Evolutionary conservation across 37 sponge, comb jelly and placozoan species (phyloP).

Genomic region (Axinella damicornis): DNA sequence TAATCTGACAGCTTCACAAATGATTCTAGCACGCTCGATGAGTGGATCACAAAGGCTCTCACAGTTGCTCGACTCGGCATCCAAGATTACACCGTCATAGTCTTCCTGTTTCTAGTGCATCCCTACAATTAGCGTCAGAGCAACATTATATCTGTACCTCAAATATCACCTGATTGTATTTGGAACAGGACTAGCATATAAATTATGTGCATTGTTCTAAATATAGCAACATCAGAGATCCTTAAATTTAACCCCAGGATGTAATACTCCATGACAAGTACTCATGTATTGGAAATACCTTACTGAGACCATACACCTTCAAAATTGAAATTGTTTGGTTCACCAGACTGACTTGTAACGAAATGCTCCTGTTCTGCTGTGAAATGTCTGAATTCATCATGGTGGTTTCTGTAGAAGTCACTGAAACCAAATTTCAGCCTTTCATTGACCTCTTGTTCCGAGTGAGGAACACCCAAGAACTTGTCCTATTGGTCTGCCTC

Average conservation of each 20-base stretch:
- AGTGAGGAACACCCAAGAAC: slow-evolving; percentile 1
- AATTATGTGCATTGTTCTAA: too few species aligned
- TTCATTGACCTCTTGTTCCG: not conserved
- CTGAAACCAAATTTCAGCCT: slow-evolving; percentile 6
- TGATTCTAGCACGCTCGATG: slow-evolving; percentile 3
- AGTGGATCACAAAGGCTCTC: slow-evolving; percentile 9
- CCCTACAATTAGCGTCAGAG: too few species aligned
- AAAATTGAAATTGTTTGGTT: not conserved
- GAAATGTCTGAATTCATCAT: slow-evolving; percentile 4
- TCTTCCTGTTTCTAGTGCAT: too few species aligned
- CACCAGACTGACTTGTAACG: not conserved
- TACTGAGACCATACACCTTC: not conserved
- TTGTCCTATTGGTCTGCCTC: too few species aligned
- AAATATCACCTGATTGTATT: too few species aligned
- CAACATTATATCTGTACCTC: too few species aligned
- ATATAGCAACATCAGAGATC: too few species aligned
- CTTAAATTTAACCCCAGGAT: too few species aligned
- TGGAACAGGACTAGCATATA: too few species aligned
- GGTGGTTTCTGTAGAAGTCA: slow-evolving; percentile 22
- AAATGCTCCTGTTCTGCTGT: slow-evolving; percentile 1
- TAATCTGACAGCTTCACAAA: slow-evolving; percentile 8
- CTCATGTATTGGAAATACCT: too few species aligned
- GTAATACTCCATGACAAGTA: too few species aligned
- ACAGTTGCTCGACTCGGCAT: slow-evolving; percentile 5
- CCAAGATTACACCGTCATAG: not conserved